Evolutionary conservation across 2,797 vertebrate genomes (phyloP), one percentile per base, ranked within the genome.

Genomic region (Hephaestus fuliginosus): DNA sequence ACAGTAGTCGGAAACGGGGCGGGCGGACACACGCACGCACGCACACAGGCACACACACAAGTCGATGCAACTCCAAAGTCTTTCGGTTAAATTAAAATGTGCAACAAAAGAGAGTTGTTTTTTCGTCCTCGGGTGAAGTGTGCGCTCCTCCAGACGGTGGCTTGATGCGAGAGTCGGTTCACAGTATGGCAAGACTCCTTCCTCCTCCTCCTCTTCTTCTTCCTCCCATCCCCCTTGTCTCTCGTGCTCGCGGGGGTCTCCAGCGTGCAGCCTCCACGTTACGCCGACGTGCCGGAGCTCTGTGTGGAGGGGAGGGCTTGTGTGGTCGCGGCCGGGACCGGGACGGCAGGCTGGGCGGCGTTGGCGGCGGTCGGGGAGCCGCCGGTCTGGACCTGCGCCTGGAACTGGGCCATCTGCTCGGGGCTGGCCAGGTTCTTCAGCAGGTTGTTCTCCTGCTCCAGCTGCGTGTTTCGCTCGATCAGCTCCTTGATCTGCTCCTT

Each of bases 401-500:
- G 97, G 93, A 99, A 98, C 94, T 99, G 97, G 43, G 97, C 97
- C 43, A 99, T 96, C 94, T 99, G 98, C 94, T 99, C 98, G 0
- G 98, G 98, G 87, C 98, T 99, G 92, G 98, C 98, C 70, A 99
- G 96, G 25, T 94, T 98, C 94, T 99, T 99, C 81, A 99, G 96
- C 87, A 99, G 95, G 78, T 94, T 97, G 95, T 99, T 99, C 82
- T 99, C 98, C 95, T 98, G 98, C 94, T 99, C 98, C 96, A 99
- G 96, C 95, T 98, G 98, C 0, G 95, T 96, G 94, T 99, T 99
- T 83, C 98, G 97, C 93, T 99, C 98, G 36, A 98, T 96, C 76
- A 99, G 97, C 95, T 99, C 98, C 85, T 99, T 99, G 92, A 99
- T 99, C 92, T 99, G 98, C 91, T 99, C 98, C 92, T 99, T 99